Base-by-base conservation (phyloP, 53 echinoderm and acorn worm species). In the Luidia sarsii region DNA sequence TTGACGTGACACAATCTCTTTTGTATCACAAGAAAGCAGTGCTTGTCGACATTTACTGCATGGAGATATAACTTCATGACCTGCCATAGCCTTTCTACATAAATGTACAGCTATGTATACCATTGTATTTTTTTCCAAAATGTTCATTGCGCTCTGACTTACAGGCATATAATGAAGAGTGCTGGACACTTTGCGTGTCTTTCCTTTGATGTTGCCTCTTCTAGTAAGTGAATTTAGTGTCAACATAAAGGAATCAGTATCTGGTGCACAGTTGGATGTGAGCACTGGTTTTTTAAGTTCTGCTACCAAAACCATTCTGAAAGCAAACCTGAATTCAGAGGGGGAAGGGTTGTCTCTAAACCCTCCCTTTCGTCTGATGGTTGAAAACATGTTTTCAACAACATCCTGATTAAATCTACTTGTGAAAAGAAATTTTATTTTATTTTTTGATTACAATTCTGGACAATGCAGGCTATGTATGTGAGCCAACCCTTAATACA, bases 221-320 rank as follows among this genome's bases (percentile, higher is more conserved):
- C n/a, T n/a, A n/a, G n/a, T n/a, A n/a, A n/a, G n/a, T n/a, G n/a
- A n/a, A n/a, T n/a, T n/a, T n/a, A n/a, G 23, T 48, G 59, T 75
- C 22, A 85, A 66, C 18, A 75, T 50, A 64, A 85, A 73, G 34
- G 16, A 77, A 54, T 75, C 85, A 33, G 33, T 24, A 41, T 85
- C 77, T 19, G 77, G 66, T 50, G 46, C 20, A 66, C 67, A 85
- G 49, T 84, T 74, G 41, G 85, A 24, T 37, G 34, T 21, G 2
- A 35, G 24, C 21, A 54, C 65, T 32, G 67, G 87, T 54, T 70
- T 81, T 39, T 81, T 39, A 9, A 87, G 80, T 51, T 48, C 61
- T 27, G 81, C 87, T 57, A 87, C 77, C 80, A 86, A 67, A 15
- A 86, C 80, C 86, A 48, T 80, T 39, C 80, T 54, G 22, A 86